Conservation (phyloP, 35 echinoderm and acorn worm species). For the Lytechinus variegatus region DNA sequence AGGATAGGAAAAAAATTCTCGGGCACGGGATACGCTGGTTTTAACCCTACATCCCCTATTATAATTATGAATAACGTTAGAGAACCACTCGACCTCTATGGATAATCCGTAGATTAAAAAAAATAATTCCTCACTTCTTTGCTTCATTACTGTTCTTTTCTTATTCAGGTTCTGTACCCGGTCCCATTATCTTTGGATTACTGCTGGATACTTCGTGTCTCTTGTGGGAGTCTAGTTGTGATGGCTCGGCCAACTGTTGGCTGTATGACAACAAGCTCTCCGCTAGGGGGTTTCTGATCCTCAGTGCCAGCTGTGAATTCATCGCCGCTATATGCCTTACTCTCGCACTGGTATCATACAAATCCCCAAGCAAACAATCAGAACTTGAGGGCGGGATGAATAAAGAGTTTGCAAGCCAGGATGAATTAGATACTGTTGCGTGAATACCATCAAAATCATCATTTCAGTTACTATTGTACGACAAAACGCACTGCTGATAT, state of each 20-base stretch:
- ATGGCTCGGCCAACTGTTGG: conserved; percentile 59
- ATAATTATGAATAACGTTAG: too few relatives aligned
- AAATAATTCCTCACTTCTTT: too few relatives aligned
- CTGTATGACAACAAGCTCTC: conserved; percentile 70
- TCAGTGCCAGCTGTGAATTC: conserved; percentile 47
- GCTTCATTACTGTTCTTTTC: not conserved
- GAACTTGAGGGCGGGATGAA: not conserved
- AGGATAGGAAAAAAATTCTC: too few relatives aligned
- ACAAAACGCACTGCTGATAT: not conserved
- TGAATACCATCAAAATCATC: not conserved
- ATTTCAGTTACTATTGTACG: not conserved
- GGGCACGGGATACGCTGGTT: too few relatives aligned
- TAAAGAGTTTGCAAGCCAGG: conserved; percentile 13
- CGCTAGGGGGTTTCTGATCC: conserved; percentile 53
- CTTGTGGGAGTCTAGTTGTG: conserved; percentile 65
- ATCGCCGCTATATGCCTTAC: conserved; percentile 48
- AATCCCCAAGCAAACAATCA: conserved; percentile 20
- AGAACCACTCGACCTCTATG: too few relatives aligned
- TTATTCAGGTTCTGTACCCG: conserved; percentile 69
- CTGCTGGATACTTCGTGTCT: conserved; percentile 78
- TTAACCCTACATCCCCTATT: too few relatives aligned
- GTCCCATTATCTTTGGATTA: conserved; percentile 73
- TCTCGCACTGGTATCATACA: conserved; percentile 37
- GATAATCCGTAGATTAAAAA: too few relatives aligned
- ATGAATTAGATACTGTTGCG: not conserved